Evolutionary conservation across 2,113 vertebrate species (phyloP), one percentile per base, ranked within the genome.

Genomic region (Protomyctophum bolini): DNA sequence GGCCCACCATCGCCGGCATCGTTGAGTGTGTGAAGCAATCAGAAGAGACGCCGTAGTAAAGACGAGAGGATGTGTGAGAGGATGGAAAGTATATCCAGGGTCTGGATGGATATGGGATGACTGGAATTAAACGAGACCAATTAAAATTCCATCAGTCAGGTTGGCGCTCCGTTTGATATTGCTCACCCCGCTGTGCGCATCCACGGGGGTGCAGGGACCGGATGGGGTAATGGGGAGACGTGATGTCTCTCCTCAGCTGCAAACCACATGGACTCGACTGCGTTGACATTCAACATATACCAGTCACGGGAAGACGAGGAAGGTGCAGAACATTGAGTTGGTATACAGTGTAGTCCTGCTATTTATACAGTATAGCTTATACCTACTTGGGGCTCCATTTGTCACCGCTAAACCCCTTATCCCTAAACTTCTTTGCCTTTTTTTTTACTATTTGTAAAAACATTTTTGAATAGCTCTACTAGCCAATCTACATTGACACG

Each of bases 91-190:
- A 10, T 3, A 41, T 6, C 29, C 15, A 28, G 10, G 5, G 55
- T 51, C 41, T n/a, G 7, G 12, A 64, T 45, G 21, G 21, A 21
- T 21, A 21, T 21, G n/a, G 60, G 33, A 56, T 52, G 54, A 62
- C 7, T 4, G 49, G 48, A 10, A 52, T 65, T 46, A 66, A 75
- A 82, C 65, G 1, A 29, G 56, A 21, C 21, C 10, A 63, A 69
- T 72, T 56, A 52, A 64, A 70, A 61, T 67, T 70, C 63, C 33
- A 51, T 49, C 41, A n/a, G 55, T 76, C 50, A 45, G 28, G 21
- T 45, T 11, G 46, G 47, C 12, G 33, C 15, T 8, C 7, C 14
- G 63, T 61, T 52, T 52, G 41, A 58, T 68, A 63, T 56, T 57
- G 10, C 29, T 57, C 58, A 62, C 55, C 50, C 52, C 14, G 28